Conservation (phyloP, 37 sponge, comb jelly and placozoan genomes). For the Theonella swinhoei region DNA sequence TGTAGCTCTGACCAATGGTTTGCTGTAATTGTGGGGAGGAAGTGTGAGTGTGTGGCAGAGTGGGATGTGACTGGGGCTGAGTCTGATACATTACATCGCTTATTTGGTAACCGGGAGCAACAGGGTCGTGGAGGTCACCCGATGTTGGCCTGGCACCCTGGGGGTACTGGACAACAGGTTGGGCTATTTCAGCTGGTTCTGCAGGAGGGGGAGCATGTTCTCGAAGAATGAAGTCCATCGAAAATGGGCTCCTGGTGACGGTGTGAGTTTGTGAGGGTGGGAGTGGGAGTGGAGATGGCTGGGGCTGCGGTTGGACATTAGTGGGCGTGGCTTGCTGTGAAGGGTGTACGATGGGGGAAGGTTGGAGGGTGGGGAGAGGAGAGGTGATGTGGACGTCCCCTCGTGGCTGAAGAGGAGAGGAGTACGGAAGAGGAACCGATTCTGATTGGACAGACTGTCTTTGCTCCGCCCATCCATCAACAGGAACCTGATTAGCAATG, state of each 20-base stretch:
- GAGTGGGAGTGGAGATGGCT: not conserved
- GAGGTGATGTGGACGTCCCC: not conserved
- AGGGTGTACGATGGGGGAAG: not conserved
- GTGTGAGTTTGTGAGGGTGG: slow-evolving; percentile 6
- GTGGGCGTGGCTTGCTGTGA: not conserved
- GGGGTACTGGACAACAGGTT: not conserved
- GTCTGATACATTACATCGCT: not conserved
- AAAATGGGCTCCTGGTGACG: slow-evolving; percentile 35
- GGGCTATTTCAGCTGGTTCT: not conserved
- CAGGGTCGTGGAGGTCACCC: not conserved
- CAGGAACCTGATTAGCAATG: not conserved
- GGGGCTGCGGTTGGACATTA: not conserved
- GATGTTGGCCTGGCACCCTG: not conserved
- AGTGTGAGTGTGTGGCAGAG: not conserved
- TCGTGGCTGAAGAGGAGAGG: not conserved
- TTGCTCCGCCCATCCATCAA: not conserved
- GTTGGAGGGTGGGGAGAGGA: not conserved
- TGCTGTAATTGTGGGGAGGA: not conserved
- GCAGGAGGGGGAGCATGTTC: not conserved
- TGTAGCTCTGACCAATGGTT: not conserved
- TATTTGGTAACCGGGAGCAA: not conserved
- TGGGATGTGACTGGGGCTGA: not conserved
- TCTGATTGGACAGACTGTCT: not conserved
- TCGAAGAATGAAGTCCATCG: slow-evolving; percentile 38
- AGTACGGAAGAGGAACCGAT: not conserved